Conservation (phyloP, 2,113 vertebrate species). For the Taurulus bubalis region DNA sequence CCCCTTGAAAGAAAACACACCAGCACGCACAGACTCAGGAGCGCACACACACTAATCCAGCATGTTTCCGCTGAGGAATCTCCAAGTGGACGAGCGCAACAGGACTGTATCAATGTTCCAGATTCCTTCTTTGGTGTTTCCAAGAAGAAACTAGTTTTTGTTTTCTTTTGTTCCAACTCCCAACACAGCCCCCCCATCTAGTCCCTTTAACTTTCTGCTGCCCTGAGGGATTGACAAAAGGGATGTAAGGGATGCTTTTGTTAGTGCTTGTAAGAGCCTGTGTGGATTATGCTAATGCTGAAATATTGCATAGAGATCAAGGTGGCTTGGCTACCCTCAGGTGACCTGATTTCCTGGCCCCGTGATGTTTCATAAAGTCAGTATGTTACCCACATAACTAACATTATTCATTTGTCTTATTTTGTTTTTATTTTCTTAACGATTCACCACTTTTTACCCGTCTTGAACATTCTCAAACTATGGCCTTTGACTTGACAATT, state of each 20-base stretch:
- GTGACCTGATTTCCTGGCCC: slow-evolving; percentile 17
- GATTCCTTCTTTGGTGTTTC: slow-evolving; percentile 57
- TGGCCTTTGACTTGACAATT: neutral
- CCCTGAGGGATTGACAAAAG: slow-evolving; percentile 36
- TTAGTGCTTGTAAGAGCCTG: slow-evolving; percentile 47
- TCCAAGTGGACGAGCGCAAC: slow-evolving; percentile 18
- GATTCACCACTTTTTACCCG: neutral
- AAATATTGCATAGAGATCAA: slow-evolving; percentile 43
- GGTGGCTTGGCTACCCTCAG: slow-evolving; percentile 19
- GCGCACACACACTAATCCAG: slow-evolving; percentile 31
- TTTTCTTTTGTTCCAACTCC: slow-evolving; percentile 55
- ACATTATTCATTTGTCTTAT: neutral
- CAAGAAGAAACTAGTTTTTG: slow-evolving; percentile 56
- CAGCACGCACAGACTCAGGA: slow-evolving; percentile 13
- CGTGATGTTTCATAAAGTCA: slow-evolving; percentile 9
- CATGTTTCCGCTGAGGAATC: slow-evolving; percentile 51
- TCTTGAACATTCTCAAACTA: neutral
- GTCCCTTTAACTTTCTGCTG: slow-evolving; percentile 38
- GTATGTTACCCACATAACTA: slow-evolving; percentile 1
- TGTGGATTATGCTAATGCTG: slow-evolving; percentile 48
- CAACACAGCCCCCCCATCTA: slow-evolving; percentile 16
- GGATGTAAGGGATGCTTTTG: slow-evolving; percentile 40
- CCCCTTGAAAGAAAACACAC: slow-evolving; percentile 53
- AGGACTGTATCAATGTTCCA: slow-evolving; percentile 47
- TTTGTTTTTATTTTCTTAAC: neutral